phyloP scores from a whole-genome alignment of 2,888 invertebrate genomes.

The Eilema caniola region DNA sequence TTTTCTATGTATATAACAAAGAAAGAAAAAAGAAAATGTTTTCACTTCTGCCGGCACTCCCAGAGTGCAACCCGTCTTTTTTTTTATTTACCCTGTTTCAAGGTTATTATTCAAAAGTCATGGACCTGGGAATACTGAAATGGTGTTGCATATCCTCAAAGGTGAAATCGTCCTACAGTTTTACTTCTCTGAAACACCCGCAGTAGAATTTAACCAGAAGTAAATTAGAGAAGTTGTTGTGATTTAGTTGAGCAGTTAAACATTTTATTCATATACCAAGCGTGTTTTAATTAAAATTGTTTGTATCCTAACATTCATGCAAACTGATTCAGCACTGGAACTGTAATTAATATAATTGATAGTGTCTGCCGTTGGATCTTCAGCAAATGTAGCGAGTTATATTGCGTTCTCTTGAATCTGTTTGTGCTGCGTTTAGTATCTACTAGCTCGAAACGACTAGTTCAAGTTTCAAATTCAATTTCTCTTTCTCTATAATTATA shows the following conservation, averaged over 20 bases:
- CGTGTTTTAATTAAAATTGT: constrained; percentile 21
- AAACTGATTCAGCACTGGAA: constrained; percentile 14
- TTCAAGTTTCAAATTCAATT: no score
- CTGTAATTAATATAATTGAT: constrained; percentile 49
- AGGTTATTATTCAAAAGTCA: no score
- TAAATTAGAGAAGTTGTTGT: neutral
- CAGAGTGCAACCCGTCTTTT: no score
- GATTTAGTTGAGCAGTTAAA: neutral
- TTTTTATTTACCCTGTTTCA: no score
- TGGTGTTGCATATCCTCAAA: neutral
- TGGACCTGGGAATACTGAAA: neutral
- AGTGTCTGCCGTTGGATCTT: constrained; percentile 32
- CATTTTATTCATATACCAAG: neutral
- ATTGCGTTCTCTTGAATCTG: constrained; percentile 43
- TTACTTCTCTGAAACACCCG: no score
- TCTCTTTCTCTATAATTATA: neutral
- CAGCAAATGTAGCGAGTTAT: constrained; percentile 46
- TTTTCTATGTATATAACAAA: no score
- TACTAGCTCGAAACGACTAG: neutral
- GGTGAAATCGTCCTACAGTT: neutral
- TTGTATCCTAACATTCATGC: constrained; percentile 15
- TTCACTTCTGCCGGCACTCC: no score
- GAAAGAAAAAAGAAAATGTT: no score
- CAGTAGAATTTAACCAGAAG: neutral
- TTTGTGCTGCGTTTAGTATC: constrained; percentile 36